phyloP scores from a whole-genome alignment of 2,797 vertebrate species.

The Phoeniculus purpureus region DNA sequence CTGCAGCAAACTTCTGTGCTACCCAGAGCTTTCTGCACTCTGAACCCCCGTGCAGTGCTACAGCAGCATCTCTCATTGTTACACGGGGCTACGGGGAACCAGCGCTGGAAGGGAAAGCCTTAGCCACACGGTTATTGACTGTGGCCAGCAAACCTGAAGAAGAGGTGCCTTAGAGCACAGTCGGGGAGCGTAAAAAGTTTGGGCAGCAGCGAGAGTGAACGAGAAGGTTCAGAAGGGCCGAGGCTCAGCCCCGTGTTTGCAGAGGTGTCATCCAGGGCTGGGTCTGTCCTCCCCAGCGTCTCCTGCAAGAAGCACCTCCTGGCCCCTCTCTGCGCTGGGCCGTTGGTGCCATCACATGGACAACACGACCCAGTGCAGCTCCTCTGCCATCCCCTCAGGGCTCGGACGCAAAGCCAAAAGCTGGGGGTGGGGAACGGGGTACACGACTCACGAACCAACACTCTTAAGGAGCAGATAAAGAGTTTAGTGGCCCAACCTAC shows the following conservation, averaged over 20 bases:
- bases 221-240: not conserved
- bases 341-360: not conserved
- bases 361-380: not conserved
- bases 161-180: not conserved
- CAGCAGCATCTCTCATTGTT: rapidly evolving
- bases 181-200: not conserved
- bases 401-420: not conserved
- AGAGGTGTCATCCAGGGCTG: not conserved
- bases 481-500: not conserved
- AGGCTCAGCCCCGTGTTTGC: rapidly evolving
- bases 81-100: rapidly evolving
- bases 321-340: not conserved
- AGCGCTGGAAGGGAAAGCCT: not conserved
- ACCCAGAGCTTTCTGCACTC: not conserved
- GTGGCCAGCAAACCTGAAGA: not conserved
- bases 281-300: not conserved
- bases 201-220: not conserved
- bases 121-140: rapidly evolving
- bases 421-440: no score
- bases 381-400: no score
- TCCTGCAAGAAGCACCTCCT: no score
- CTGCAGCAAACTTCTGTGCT: rapidly evolving
- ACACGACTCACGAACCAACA: not conserved
- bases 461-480: not conserved
- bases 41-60: rapidly evolving